Evolutionary conservation across 2,888 invertebrate genomes (phyloP).

Genomic region (Coecobrya sp.): DNA sequence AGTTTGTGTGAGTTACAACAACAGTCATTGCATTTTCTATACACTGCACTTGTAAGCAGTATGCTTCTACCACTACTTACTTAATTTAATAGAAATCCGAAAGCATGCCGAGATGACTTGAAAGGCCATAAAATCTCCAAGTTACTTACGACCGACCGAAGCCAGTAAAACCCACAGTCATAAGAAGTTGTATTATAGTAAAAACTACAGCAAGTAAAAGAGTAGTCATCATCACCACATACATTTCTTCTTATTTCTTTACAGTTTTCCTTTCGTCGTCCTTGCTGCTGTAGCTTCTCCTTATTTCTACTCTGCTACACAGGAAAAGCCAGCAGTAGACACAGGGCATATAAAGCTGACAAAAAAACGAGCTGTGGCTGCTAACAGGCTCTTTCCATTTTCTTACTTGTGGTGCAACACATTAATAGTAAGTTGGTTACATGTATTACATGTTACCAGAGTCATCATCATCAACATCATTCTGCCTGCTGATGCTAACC

Average conservation of each 20-base stretch:
- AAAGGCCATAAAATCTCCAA: conserved; percentile 77
- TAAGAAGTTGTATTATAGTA: conserved; percentile 36
- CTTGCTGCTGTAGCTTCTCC: background rate
- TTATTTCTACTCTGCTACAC: conserved; percentile 21
- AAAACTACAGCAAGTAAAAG: conserved; percentile 41
- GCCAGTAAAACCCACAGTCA: conserved; percentile 56
- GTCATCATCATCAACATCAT: conserved; percentile 21
- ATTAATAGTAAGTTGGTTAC: conserved; percentile 53
- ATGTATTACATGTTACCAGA: conserved; percentile 29
- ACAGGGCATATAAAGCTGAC: conserved; percentile 46
- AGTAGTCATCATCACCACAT: conserved; percentile 50
- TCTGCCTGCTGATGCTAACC: conserved; percentile 26
- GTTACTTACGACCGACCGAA: conserved; percentile 72
- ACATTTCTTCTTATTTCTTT: conserved; percentile 33
- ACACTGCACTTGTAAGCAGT: conserved; percentile 13
- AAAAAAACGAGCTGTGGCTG: conserved; percentile 68
- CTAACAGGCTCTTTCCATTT: conserved; percentile 64
- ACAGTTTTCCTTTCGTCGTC: conserved; percentile 9
- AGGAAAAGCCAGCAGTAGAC: conserved; percentile 43
- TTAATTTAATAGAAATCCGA: conserved; percentile 81
- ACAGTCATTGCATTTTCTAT: conserved; percentile 10
- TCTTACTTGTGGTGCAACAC: conserved; percentile 38
- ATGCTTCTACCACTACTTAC: conserved; percentile 52
- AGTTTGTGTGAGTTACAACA: conserved; percentile 15
- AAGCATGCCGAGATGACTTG: conserved; percentile 80